Percentiles rank a stretch among this genome's conserved stretches.
These are phyloP conservation scores for Artibeus lituratus DNA, from an alignment of 2,797 vertebrate species.

Conservation along the genomic window DNA sequence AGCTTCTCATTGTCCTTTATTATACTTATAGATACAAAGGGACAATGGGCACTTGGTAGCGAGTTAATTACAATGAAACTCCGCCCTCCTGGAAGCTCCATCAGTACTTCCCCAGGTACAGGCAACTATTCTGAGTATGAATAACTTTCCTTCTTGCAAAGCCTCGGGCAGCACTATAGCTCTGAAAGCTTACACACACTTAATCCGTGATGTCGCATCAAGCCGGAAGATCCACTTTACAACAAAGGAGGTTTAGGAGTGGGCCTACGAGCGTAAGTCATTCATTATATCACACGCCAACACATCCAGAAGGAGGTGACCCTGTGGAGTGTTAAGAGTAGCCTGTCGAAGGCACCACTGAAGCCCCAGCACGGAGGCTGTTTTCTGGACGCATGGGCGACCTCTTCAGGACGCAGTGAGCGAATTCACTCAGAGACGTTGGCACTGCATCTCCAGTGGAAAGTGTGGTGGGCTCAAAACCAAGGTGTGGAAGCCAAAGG, in stretches of 20 bases:
- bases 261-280: no score
- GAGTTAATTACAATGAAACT: background rate
- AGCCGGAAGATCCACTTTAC: background rate
- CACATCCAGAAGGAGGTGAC: background rate
- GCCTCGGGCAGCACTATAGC: background rate
- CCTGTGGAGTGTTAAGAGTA: fast-evolving
- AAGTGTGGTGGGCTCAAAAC: background rate
- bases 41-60: background rate
- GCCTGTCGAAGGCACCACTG: background rate
- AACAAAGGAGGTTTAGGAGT: background rate
- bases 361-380: background rate
- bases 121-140: background rate
- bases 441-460: background rate
- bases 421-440: background rate
- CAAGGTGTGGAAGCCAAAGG: background rate
- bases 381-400: no score
- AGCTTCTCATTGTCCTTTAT: background rate
- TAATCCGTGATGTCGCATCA: background rate
- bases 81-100: background rate
- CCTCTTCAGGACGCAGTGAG: background rate
- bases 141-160: background rate
- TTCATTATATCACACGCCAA: background rate
- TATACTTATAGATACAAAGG: background rate
- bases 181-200: background rate
- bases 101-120: background rate